A percentile compares a stretch with the other conserved stretches of the same genome.
Conservation (phyloP, 2,113 vertebrate genomes). For the Mesitornis unicolor region DNA sequence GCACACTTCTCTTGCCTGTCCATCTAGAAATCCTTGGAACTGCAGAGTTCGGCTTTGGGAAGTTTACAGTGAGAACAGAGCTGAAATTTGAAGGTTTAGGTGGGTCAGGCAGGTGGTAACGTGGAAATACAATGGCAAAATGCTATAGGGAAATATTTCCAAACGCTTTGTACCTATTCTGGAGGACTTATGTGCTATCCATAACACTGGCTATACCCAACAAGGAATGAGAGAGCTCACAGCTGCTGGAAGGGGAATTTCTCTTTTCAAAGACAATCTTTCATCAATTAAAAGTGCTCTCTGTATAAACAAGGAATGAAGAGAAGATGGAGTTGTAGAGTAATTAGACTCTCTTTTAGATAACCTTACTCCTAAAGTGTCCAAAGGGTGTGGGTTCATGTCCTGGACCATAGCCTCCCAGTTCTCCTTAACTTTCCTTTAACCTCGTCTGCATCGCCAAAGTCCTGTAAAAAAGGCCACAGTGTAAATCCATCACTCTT, state of each 20-base stretch:
- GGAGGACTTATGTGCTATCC: not conserved
- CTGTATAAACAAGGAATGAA: not conserved
- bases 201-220: not conserved
- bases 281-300: not conserved
- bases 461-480: not conserved
- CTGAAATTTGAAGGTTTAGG: not conserved
- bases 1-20: not conserved
- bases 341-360: not conserved
- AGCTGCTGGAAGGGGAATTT: not conserved
- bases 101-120: not conserved
- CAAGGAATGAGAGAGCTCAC: not conserved
- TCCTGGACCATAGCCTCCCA: not conserved
- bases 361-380: not conserved
- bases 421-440: not conserved
- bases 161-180: not conserved
- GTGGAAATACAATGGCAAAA: not conserved
- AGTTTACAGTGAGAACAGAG: not conserved
- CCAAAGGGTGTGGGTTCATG: not conserved
- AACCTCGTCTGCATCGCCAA: not conserved
- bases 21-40: constrained; percentile 29
- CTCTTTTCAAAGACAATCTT: not conserved
- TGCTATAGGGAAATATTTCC: not conserved
- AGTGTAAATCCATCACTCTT: not conserved
- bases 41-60: not conserved
- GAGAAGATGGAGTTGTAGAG: not conserved